These are phyloP conservation scores for Dorcus parallelipipedus DNA, from an alignment of 2,888 invertebrate genomes.

Conservation along the genomic window DNA sequence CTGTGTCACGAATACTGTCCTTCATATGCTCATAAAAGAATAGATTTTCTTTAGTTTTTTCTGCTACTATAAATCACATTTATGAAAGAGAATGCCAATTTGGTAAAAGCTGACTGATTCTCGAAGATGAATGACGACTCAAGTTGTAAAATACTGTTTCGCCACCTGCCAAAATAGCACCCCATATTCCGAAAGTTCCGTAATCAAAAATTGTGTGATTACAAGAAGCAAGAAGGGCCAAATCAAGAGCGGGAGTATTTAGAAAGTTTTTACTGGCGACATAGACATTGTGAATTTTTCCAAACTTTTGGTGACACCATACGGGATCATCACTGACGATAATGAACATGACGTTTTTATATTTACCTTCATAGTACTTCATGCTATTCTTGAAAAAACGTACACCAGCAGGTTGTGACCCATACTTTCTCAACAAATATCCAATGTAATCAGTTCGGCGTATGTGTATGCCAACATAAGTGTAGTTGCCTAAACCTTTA, in stretches of 20 bases:
- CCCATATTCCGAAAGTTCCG: constrained; percentile 54
- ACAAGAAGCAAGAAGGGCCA: constrained; percentile 52
- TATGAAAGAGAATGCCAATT: constrained; percentile 45
- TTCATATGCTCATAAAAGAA: background rate
- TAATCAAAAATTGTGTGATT: constrained; percentile 55
- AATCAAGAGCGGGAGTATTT: constrained; percentile 47
- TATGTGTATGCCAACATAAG: constrained; percentile 56
- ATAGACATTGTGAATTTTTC: constrained; percentile 42
- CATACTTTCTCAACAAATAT: constrained; percentile 54
- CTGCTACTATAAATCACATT: constrained; percentile 7
- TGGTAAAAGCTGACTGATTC: constrained; percentile 47
- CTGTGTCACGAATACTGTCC: background rate
- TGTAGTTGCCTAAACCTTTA: constrained; percentile 29
- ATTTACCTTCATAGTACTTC: constrained; percentile 47
- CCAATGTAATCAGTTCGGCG: constrained; percentile 56
- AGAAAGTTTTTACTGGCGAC: constrained; percentile 43
- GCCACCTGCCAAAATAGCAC: constrained; percentile 52
- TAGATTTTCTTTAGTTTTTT: background rate
- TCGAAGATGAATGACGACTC: constrained; percentile 44
- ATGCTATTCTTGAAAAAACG: constrained; percentile 49
- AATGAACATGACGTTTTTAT: constrained; percentile 45
- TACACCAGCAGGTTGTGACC: constrained; percentile 44
- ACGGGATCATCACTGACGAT: constrained; percentile 51
- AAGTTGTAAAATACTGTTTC: constrained; percentile 51
- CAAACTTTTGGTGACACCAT: constrained; percentile 49